phyloP scores from a whole-genome alignment of 2,797 vertebrate genomes.

The Poeciliopsis presidionis region DNA sequence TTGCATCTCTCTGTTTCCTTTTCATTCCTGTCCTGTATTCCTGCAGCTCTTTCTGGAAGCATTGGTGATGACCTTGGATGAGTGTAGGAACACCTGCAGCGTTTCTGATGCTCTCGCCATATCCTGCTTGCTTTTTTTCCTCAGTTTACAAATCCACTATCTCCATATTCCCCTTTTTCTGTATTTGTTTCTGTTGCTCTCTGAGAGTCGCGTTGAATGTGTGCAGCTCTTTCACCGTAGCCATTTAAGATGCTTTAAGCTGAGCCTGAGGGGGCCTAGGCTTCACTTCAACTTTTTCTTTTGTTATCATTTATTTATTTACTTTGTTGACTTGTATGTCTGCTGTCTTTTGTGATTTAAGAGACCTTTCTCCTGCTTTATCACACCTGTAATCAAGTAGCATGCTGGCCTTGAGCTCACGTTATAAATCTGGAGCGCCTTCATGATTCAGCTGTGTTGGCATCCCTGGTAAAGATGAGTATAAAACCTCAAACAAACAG shows the following conservation, averaged over 20 bases:
- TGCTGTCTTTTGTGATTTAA: background rate
- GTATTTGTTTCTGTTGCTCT: conserved; percentile 22
- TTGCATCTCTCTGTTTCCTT: conserved; percentile 8
- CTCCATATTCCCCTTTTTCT: background rate
- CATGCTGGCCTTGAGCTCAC: conserved; percentile 32
- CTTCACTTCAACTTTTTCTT: background rate
- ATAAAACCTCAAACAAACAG: background rate
- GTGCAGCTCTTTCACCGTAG: conserved; percentile 39
- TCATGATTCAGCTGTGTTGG: background rate
- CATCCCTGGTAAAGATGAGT: background rate
- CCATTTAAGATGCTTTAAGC: conserved; percentile 44
- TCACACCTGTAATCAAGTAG: conserved; percentile 16
- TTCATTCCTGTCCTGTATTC: conserved; percentile 17
- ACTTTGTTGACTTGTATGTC: background rate
- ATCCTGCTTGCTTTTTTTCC: conserved; percentile 17
- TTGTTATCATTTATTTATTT: conserved; percentile 26
- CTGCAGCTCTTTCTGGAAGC: conserved; percentile 37
- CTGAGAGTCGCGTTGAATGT: conserved; percentile 37
- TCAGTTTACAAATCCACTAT: conserved; percentile 9
- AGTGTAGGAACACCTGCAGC: conserved; percentile 39
- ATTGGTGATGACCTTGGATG: conserved; percentile 46
- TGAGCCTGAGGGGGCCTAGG: conserved; percentile 27
- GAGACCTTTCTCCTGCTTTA: background rate
- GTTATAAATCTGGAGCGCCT: background rate
- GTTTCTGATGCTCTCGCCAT: conserved; percentile 34